Conservation (phyloP, 1,140 invertebrate genomes). For the Whitmania pigra region DNA sequence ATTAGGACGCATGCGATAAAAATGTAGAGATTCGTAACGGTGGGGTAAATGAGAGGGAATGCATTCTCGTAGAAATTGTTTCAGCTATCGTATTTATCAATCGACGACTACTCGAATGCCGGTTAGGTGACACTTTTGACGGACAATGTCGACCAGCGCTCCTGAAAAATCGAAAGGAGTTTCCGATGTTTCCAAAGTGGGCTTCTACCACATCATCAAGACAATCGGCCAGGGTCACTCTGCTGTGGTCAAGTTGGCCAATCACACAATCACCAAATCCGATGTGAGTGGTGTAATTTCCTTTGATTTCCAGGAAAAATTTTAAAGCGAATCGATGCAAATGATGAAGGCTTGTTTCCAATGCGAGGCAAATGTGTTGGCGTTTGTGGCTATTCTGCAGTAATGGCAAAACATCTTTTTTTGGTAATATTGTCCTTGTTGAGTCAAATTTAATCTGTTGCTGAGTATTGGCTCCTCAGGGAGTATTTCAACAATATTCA, state of each 20-base stretch:
- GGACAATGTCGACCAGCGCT: not conserved
- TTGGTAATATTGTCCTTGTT: too few relatives aligned
- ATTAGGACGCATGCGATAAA: too few relatives aligned
- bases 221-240: slow-evolving; percentile 95
- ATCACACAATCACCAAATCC: slow-evolving; percentile 83
- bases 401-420: too few relatives aligned
- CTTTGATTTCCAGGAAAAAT: too few relatives aligned
- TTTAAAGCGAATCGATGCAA: slow-evolving; percentile 77
- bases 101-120: not conserved
- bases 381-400: not conserved
- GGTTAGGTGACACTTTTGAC: not conserved
- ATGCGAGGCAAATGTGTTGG: not conserved
- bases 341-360: not conserved
- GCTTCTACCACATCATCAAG: slow-evolving; percentile 85
- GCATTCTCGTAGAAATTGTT: slow-evolving; percentile 33
- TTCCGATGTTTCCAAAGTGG: slow-evolving; percentile 46
- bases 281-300: slow-evolving; percentile 54
- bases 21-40: too few relatives aligned
- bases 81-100: slow-evolving; percentile 34
- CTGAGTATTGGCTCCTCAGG: too few relatives aligned
- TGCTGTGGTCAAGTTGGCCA: slow-evolving; percentile 83
- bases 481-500: too few relatives aligned
- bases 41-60: too few relatives aligned
- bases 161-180: not conserved
- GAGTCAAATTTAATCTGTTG: too few relatives aligned